These are phyloP conservation scores for Chloropsis cyanopogon DNA, from an alignment of 2,113 vertebrate species.

Conservation along the genomic window DNA sequence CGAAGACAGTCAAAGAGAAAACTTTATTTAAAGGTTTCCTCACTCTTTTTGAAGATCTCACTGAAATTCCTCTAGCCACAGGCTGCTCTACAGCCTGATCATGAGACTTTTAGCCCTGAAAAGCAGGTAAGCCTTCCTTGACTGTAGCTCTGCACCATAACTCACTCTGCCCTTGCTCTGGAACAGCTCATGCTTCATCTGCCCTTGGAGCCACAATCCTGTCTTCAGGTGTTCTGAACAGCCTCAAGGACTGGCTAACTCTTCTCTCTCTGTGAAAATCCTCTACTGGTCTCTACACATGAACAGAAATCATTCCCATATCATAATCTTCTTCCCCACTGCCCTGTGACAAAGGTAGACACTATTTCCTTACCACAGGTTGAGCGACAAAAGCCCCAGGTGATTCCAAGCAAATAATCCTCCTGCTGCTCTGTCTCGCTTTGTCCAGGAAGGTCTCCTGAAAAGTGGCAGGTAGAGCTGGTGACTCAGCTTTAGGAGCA, in stretches of 20 bases:
- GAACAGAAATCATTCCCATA: not conserved
- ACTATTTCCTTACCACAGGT: not conserved
- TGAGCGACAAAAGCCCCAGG: not conserved
- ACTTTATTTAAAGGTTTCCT: not conserved
- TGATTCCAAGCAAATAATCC: not conserved
- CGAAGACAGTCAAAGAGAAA: not conserved
- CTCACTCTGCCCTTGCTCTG: fast-evolving
- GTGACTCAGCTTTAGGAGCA: not conserved
- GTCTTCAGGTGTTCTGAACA: not conserved
- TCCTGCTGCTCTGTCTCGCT: not conserved
- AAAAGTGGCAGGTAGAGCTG: not conserved
- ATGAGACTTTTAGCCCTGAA: not conserved
- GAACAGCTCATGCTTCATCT: not conserved
- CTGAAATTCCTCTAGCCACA: not conserved
- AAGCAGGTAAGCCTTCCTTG: not conserved
- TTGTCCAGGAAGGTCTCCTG: not conserved
- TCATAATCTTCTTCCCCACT: not conserved
- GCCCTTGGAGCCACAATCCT: not conserved
- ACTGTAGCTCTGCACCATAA: not conserved
- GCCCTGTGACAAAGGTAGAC: not conserved
- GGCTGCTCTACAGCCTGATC: not conserved
- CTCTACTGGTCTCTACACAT: not conserved
- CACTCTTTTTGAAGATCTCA: not conserved
- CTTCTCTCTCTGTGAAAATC: not conserved
- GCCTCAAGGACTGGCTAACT: not conserved